Conservation (phyloP, 2,888 invertebrate genomes). For the Oligia strigilis region DNA sequence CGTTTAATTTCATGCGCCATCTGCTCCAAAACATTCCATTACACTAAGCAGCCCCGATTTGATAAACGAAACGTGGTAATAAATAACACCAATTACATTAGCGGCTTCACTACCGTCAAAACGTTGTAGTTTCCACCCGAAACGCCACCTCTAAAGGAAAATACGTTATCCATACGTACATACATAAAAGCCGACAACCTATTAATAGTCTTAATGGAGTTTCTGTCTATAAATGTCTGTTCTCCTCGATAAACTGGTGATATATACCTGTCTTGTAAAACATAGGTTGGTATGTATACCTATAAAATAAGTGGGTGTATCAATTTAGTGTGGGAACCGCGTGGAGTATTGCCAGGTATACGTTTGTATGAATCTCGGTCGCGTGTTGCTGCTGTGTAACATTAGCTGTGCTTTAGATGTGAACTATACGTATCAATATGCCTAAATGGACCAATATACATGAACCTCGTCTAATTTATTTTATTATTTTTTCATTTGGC, state of each 20-base stretch:
- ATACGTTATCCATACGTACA: slow-evolving; percentile 50
- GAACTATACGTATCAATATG: slow-evolving; percentile 2
- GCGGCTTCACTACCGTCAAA: slow-evolving; percentile 41
- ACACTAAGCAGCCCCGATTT: slow-evolving; percentile 15
- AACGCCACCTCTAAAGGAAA: slow-evolving; percentile 49
- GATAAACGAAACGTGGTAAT: slow-evolving; percentile 40
- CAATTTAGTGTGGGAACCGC: slow-evolving; percentile 53
- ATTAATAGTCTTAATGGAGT: slow-evolving; percentile 68
- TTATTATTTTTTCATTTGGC: not conserved
- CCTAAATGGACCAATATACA: slow-evolving; percentile 1
- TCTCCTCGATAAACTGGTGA: slow-evolving; percentile 66
- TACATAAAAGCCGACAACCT: slow-evolving; percentile 63
- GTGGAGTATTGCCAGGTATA: slow-evolving; percentile 34
- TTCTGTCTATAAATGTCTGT: slow-evolving; percentile 67
- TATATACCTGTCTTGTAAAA: slow-evolving; percentile 66
- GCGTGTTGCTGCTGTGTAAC: slow-evolving; percentile 35
- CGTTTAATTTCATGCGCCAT: not conserved
- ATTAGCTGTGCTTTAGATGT: slow-evolving; percentile 29
- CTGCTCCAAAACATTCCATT: slow-evolving; percentile 23
- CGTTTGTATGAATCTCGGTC: slow-evolving; percentile 23
- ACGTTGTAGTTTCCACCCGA: slow-evolving; percentile 48
- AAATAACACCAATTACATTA: slow-evolving; percentile 63
- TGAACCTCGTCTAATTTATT: not conserved
- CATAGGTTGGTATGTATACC: slow-evolving; percentile 45
- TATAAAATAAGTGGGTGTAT: slow-evolving; percentile 49